Evolutionary conservation across 2,888 invertebrate species (phyloP).

Genomic region (Baccha elongata): DNA sequence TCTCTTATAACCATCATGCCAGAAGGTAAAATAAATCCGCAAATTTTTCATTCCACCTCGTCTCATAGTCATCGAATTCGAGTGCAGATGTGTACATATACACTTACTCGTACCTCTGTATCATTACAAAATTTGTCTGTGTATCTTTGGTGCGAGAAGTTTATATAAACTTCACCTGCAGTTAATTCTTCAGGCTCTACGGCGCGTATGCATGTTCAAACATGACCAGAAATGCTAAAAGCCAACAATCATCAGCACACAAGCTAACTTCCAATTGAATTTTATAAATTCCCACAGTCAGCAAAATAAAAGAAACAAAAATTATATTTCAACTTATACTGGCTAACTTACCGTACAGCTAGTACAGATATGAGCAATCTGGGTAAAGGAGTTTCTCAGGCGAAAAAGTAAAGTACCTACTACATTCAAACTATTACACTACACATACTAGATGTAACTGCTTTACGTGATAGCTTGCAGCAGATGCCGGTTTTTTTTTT

Average conservation of each 20-base stretch:
- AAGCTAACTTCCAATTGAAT: slow-evolving; percentile 57
- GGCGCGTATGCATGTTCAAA: slow-evolving; percentile 65
- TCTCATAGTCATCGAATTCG: slow-evolving; percentile 37
- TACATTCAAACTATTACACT: slow-evolving; percentile 10
- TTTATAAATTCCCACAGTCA: slow-evolving; percentile 67
- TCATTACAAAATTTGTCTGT: slow-evolving; percentile 41
- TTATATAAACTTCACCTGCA: slow-evolving; percentile 53
- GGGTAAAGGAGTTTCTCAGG: slow-evolving; percentile 64
- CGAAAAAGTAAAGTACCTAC: slow-evolving; percentile 62
- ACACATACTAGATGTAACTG: slow-evolving; percentile 63
- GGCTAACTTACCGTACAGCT: too few relatives aligned
- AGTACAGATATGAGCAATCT: slow-evolving; percentile 28
- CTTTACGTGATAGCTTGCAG: slow-evolving; percentile 58
- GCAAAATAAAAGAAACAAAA: slow-evolving; percentile 43
- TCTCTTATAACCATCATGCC: slow-evolving; percentile 46
- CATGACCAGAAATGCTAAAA: slow-evolving; percentile 71
- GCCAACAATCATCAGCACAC: slow-evolving; percentile 39
- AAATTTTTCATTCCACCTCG: slow-evolving; percentile 63
- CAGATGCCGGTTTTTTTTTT: slow-evolving; percentile 58
- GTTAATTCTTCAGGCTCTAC: slow-evolving; percentile 34
- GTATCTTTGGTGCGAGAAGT: not conserved
- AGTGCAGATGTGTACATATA: slow-evolving; percentile 6
- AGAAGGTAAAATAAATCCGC: slow-evolving; percentile 56
- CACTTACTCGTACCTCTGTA: slow-evolving; percentile 28
- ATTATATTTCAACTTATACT: slow-evolving; percentile 1